These are phyloP conservation scores for Cryptotermes secundus DNA, from an alignment of 1,140 invertebrate species.

Conservation along the genomic window DNA sequence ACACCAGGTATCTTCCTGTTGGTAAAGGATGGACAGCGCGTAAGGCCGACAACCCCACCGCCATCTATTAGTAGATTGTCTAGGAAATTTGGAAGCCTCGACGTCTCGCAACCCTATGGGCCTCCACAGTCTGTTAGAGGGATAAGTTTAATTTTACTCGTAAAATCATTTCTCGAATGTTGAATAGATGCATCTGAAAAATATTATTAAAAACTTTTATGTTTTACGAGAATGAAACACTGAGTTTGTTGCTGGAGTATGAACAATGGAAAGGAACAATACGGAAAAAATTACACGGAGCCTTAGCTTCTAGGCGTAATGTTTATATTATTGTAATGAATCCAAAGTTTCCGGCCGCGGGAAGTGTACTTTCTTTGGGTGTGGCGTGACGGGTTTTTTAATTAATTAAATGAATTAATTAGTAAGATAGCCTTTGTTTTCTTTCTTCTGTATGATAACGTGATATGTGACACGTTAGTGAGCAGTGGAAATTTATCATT, in stretches of 20 bases:
- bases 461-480: not conserved
- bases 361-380: constrained; percentile 18
- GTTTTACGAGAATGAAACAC: no score
- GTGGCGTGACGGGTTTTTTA: not conserved
- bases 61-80: no score
- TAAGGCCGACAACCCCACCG: no score
- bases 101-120: no score
- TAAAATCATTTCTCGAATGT: no score
- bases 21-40: no score
- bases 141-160: no score
- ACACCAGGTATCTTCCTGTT: no score
- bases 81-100: no score
- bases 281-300: not conserved
- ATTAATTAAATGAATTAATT: constrained; percentile 21
- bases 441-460: not conserved
- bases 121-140: no score
- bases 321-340: constrained; percentile 20
- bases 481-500: not conserved
- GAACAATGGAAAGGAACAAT: not conserved
- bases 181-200: no score
- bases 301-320: not conserved
- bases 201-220: no score
- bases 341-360: not conserved
- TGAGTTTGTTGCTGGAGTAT: not conserved
- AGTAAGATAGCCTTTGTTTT: constrained; percentile 1